A percentile compares a stretch with the other conserved stretches of the same genome.
phyloP scores from a whole-genome alignment of 2,888 invertebrate genomes.

The Torymus aiolomorphi region DNA sequence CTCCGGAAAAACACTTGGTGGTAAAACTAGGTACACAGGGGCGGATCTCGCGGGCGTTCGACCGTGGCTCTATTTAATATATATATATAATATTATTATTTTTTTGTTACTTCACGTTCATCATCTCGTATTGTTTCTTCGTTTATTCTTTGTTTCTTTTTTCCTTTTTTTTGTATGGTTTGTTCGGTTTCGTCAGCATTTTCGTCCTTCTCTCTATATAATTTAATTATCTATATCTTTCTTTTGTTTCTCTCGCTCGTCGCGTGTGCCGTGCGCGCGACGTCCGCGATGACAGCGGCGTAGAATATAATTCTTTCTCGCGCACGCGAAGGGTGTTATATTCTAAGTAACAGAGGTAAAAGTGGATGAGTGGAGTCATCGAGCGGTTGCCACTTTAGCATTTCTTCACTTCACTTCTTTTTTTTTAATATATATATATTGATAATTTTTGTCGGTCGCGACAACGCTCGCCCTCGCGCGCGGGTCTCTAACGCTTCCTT shows the following conservation, averaged over 20 bases:
- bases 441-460: background rate
- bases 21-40: constrained; percentile 40
- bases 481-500: too few relatives aligned
- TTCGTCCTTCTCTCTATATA: background rate
- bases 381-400: constrained; percentile 28
- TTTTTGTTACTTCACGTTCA: background rate
- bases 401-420: constrained; percentile 13
- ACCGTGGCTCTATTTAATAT: constrained; percentile 4
- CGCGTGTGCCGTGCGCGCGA: background rate
- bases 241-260: constrained; percentile 23
- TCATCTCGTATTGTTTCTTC: constrained; percentile 12
- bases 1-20: constrained; percentile 28
- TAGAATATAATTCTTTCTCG: too few relatives aligned
- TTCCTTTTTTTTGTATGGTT: constrained; percentile 7
- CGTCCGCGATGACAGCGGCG: too few relatives aligned
- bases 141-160: constrained; percentile 24
- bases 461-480: constrained; percentile 26
- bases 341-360: background rate
- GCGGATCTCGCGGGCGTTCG: constrained; percentile 38
- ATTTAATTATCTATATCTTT: constrained; percentile 31
- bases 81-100: constrained; percentile 6
- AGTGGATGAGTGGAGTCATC: constrained; percentile 24
- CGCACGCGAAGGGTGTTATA: too few relatives aligned
- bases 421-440: constrained; percentile 3
- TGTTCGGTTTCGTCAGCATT: too few relatives aligned